phyloP scores from a whole-genome alignment of 2,888 invertebrate genomes.

The Emmelina monodactyla region DNA sequence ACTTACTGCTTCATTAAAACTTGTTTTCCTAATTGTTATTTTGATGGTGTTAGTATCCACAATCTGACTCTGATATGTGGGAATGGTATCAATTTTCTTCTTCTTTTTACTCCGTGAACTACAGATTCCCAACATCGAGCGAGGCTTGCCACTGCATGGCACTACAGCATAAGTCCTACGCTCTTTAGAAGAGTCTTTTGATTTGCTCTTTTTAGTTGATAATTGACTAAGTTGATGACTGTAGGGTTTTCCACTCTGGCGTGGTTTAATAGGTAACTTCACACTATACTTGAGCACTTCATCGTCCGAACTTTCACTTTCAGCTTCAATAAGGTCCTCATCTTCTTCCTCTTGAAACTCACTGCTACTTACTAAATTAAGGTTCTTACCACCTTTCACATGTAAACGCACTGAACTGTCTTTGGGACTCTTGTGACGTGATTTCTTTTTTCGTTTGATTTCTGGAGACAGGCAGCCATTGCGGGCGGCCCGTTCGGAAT shows the following conservation, averaged over 20 bases:
- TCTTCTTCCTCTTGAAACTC: slow-evolving; percentile 45
- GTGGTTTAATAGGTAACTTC: slow-evolving; percentile 52
- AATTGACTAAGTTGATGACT: slow-evolving; percentile 67
- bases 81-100: slow-evolving; percentile 41
- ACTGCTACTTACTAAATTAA: slow-evolving; percentile 62
- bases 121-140: slow-evolving; percentile 57
- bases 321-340: slow-evolving; percentile 26
- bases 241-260: slow-evolving; percentile 60
- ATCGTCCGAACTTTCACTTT: slow-evolving; percentile 53
- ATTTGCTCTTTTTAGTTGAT: slow-evolving; percentile 57
- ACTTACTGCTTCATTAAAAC: slow-evolving; percentile 48
- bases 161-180: slow-evolving; percentile 43
- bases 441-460: slow-evolving; percentile 42
- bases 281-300: slow-evolving; percentile 54
- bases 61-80: slow-evolving; percentile 69
- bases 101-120: slow-evolving; percentile 59
- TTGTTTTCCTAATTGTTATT: slow-evolving; percentile 73
- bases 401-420: slow-evolving; percentile 36
- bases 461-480: slow-evolving; percentile 47
- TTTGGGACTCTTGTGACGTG: slow-evolving; percentile 37
- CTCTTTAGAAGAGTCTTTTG: slow-evolving; percentile 38
- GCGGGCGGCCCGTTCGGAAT: slow-evolving; percentile 30
- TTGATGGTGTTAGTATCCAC: slow-evolving; percentile 73
- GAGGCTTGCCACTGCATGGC: slow-evolving; percentile 59
- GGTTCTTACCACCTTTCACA: slow-evolving; percentile 63